Base-by-base conservation (phyloP, 1,140 invertebrate genomes). In the Listronotus oregonensis region DNA sequence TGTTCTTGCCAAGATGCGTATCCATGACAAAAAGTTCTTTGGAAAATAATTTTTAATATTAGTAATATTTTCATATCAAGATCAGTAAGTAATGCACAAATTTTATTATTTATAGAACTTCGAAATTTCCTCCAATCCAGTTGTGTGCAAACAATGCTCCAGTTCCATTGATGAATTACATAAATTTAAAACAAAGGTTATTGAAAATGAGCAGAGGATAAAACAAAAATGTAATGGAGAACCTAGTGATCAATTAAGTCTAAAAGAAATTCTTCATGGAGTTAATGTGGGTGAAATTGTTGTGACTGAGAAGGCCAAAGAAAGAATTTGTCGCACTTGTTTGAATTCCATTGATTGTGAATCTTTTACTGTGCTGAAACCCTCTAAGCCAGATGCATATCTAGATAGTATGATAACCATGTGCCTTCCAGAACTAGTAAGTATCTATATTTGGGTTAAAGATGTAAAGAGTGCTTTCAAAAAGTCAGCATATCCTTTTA, bases 381-480 rank as follows among this genome's bases (percentile, higher is more conserved):
- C 39, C n/a, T 27, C 21, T 11, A 52, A 14, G 8, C 21, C 50
- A 27, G 21, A 34, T 32, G 50, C 50, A n/a, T 52, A 52, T 34
- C 31, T 52, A 15, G 50, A 52, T 34, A 52, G 50, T 32, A 52
- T 52, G 50, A n/a, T 52, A 9, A 32, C 31, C 21, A 52, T 52
- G 50, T 52, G 50, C 31, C 50, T 56, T 42, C 54, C 37, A 43
- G 54, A 56, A 42, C 9, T 56, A 39, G 54, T 56, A 56, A 49
- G 21, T 18, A 49, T 6, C 0, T 15, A 27, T 27, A 27, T 5
- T 27, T 27, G 1, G 21, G 21, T 27, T 27, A 27, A 27, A 27
- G 5, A 27, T 27, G 1, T 1, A 27, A 27, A 27, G 21, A 27
- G 5, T 27, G 2, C 21, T n/a, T n/a, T n/a, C n/a, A n/a, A n/a